Evolutionary conservation across 2,888 invertebrate genomes (phyloP).

Genomic region (Cerastis rubricosa): DNA sequence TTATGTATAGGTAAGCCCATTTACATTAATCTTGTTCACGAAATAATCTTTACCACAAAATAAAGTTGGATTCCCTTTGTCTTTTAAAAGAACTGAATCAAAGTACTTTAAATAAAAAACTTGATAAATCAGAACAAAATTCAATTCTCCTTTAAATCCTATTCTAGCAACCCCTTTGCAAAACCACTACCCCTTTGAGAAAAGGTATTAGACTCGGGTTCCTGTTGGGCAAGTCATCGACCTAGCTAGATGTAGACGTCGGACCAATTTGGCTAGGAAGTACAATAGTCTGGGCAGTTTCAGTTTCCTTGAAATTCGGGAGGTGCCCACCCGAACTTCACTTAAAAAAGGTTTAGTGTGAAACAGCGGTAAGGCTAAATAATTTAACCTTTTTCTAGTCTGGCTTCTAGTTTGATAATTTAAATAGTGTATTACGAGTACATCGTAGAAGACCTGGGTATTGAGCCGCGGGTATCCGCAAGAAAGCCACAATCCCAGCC

Average conservation of each 20-base stretch:
- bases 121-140: background rate
- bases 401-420: background rate
- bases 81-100: background rate
- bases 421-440: background rate
- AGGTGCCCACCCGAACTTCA: background rate
- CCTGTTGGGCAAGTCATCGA: conserved; percentile 34
- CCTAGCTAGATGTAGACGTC: conserved; percentile 26
- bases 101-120: background rate
- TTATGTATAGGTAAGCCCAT: background rate
- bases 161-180: background rate
- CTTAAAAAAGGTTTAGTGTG: background rate
- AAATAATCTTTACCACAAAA: too few relatives aligned
- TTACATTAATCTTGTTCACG: background rate
- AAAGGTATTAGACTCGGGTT: conserved; percentile 10
- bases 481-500: background rate
- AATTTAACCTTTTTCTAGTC: background rate
- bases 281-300: conserved; percentile 16
- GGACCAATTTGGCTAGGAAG: background rate
- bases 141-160: conserved; percentile 12
- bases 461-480: background rate
- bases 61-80: background rate
- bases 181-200: conserved; percentile 12
- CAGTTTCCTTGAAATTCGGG: background rate
- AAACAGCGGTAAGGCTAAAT: background rate
- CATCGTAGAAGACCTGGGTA: background rate